Evolutionary conservation across 2,113 vertebrate genomes (phyloP).

Genomic region (Diphyllodes magnificus): DNA sequence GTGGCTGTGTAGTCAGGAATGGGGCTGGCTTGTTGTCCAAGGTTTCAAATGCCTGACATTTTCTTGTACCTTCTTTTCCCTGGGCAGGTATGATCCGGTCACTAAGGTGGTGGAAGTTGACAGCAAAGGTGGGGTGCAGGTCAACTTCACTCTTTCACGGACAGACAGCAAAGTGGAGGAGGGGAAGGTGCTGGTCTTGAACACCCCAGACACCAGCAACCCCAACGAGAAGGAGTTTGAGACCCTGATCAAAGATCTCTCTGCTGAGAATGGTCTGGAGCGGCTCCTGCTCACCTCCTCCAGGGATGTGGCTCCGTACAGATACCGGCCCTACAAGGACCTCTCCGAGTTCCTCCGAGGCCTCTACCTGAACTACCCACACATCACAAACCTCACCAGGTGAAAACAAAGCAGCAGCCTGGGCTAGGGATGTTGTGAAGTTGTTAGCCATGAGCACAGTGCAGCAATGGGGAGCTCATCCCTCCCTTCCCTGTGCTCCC

Average conservation of each 20-base stretch:
- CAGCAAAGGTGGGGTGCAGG: conserved; percentile 72
- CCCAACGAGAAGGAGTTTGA: conserved; percentile 82
- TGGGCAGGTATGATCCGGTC: conserved; percentile 80
- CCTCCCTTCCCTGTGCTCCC: not conserved
- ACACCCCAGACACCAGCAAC: conserved; percentile 65
- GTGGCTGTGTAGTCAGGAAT: not conserved
- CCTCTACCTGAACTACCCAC: conserved; percentile 88
- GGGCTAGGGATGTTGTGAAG: not conserved
- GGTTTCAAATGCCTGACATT: not conserved
- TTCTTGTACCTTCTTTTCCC: not conserved
- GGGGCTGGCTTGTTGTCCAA: not conserved
- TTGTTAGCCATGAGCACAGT: accelerated
- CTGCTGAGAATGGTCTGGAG: conserved; percentile 85
- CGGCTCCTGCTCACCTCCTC: conserved; percentile 75
- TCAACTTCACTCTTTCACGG: conserved; percentile 87
- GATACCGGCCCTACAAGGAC: conserved; percentile 84
- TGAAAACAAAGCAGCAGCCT: not conserved
- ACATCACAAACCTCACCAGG: conserved; percentile 84
- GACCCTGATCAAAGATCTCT: conserved; percentile 87
- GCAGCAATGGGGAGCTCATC: not conserved
- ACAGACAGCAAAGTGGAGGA: conserved; percentile 63
- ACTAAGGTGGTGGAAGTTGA: conserved; percentile 78
- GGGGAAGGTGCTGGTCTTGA: conserved; percentile 46
- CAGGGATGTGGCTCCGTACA: conserved; percentile 78
- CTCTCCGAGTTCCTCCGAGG: conserved; percentile 81